Evolutionary conservation across 2,797 vertebrate species (phyloP).

Genomic region (Rhinogobio ventralis): DNA sequence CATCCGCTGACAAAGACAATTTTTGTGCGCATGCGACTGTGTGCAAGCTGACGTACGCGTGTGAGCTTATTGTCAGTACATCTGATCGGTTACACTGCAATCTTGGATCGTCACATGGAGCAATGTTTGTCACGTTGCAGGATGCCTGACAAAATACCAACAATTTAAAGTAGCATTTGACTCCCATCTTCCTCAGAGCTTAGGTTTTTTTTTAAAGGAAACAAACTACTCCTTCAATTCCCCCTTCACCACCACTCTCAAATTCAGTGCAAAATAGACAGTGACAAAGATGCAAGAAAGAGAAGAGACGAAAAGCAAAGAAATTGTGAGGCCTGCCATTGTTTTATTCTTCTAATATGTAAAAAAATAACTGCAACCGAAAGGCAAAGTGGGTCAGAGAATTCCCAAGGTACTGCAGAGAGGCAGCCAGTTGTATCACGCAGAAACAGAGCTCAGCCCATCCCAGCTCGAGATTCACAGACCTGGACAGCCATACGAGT

Average conservation of each 20-base stretch:
- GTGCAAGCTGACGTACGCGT: conserved; percentile 1
- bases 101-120: background rate
- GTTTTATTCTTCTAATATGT: conserved; percentile 75
- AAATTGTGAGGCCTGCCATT: conserved; percentile 60
- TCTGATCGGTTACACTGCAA: background rate
- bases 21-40: background rate
- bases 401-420: conserved; percentile 73
- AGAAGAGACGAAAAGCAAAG: conserved; percentile 2
- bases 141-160: conserved; percentile 61
- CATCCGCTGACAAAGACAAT: conserved; percentile 54
- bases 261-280: background rate
- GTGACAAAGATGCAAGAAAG: conserved; percentile 5
- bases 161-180: background rate
- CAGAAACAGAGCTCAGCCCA: conserved; percentile 45
- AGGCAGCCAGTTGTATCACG: conserved; percentile 48
- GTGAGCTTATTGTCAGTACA: background rate
- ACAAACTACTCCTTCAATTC: background rate
- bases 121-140: conserved; percentile 33
- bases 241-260: background rate
- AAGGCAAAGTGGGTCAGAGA: conserved; percentile 82
- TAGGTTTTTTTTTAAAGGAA: background rate
- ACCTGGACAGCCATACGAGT: background rate
- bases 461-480: conserved; percentile 42
- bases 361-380: conserved; percentile 79
- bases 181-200: background rate